These are phyloP conservation scores for Epizoanthus fatuus DNA, from an alignment of 92 coral and sea anemone genomes.

Conservation along the genomic window DNA sequence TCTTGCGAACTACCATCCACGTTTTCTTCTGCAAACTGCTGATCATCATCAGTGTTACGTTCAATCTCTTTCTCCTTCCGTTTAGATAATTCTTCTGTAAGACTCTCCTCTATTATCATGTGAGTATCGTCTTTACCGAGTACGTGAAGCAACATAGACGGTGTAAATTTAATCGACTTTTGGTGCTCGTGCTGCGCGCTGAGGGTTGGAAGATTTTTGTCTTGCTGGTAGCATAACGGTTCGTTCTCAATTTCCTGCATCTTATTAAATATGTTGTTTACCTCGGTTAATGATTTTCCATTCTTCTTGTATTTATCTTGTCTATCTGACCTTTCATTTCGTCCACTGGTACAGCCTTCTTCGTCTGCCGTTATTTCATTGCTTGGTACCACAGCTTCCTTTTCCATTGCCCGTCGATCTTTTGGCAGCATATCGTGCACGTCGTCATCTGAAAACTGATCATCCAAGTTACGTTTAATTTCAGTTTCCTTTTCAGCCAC, in stretches of 20 bases:
- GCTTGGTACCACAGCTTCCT: not conserved
- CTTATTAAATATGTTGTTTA: not conserved
- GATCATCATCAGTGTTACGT: slow-evolving; percentile 4
- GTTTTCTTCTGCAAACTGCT: slow-evolving; percentile 13
- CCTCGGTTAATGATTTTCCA: not conserved
- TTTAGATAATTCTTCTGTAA: not conserved
- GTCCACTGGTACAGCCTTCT: not conserved
- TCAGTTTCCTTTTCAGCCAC: not conserved
- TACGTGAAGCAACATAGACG: not conserved
- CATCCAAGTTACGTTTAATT: not conserved
- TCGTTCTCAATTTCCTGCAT: slow-evolving; percentile 2
- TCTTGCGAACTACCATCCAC: not conserved
- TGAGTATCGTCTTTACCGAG: not conserved
- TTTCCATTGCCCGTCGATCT: not conserved
- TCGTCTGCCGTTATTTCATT: not conserved
- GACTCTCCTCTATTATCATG: not conserved
- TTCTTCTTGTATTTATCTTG: not conserved
- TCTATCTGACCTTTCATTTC: not conserved
- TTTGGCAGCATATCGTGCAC: not conserved
- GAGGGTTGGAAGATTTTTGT: not conserved
- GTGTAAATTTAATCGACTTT: not conserved
- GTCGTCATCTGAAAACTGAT: not conserved
- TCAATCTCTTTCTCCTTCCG: not conserved
- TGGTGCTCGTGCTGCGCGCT: not conserved
- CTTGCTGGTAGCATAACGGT: no score